A percentile compares a stretch with the other conserved stretches of the same genome.
Conservation (phyloP, 2,888 invertebrate genomes). For the Xanthorhoe designata region DNA sequence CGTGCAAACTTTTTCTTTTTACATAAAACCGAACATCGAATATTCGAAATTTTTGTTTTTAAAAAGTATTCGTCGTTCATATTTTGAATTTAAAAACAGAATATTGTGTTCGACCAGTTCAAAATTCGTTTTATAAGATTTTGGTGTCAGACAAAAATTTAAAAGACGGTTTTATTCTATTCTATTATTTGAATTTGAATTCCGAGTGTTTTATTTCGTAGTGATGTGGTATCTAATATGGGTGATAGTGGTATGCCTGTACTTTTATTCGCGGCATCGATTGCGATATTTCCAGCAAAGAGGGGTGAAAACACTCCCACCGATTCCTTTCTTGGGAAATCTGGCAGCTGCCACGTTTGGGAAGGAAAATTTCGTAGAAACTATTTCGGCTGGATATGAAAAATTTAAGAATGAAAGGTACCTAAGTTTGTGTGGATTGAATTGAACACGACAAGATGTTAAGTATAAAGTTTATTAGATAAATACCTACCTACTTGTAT, state of each 20-base stretch:
- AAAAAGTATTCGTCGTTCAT: neutral
- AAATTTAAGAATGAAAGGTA: slow-evolving; percentile 67
- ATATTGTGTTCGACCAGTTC: neutral
- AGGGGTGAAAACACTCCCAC: slow-evolving; percentile 61
- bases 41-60: neutral
- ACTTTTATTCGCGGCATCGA: slow-evolving; percentile 57
- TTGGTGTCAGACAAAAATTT: neutral
- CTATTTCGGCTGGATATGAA: slow-evolving; percentile 64
- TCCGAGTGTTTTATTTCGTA: slow-evolving; percentile 7
- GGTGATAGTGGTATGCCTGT: slow-evolving; percentile 56
- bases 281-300: slow-evolving; percentile 61
- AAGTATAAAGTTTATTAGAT: too few species aligned
- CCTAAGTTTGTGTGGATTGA: neutral
- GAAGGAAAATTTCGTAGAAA: slow-evolving; percentile 66
- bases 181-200: slow-evolving; percentile 44
- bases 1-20: slow-evolving; percentile 4
- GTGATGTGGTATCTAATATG: slow-evolving; percentile 58
- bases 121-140: neutral
- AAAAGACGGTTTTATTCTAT: slow-evolving; percentile 40
- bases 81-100: slow-evolving; percentile 3
- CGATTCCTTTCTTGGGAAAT: slow-evolving; percentile 66
- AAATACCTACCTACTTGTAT: too few species aligned
- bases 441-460: neutral
- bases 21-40: neutral
- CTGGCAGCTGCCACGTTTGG: slow-evolving; percentile 66